Percentiles rank a stretch among this genome's conserved stretches.
Conservation (phyloP, 2,113 vertebrate species). For the Anser brachyrhynchus region DNA sequence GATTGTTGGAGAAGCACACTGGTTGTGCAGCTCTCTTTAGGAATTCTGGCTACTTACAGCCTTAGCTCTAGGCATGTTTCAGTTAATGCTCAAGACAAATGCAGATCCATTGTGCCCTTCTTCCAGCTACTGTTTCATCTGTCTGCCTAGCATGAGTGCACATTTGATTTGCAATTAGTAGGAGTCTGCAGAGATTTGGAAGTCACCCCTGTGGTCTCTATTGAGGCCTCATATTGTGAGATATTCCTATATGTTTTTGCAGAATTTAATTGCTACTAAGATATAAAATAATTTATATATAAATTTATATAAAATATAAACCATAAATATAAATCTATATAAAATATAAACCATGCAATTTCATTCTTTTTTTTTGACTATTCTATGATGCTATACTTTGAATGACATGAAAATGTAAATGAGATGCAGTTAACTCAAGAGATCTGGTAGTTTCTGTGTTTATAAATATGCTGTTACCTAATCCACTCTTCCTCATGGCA, state of each 20-base stretch:
- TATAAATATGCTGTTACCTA: background rate
- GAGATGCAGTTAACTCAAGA: conserved; percentile 13
- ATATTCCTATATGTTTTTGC: background rate
- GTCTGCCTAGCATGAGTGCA: conserved; percentile 51
- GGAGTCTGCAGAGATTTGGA: conserved; percentile 30
- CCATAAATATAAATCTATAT: too few relatives aligned
- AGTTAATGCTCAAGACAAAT: conserved; percentile 39
- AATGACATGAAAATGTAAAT: background rate
- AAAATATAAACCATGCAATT: background rate
- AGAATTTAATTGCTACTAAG: background rate
- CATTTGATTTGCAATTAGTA: conserved; percentile 49
- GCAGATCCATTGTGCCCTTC: conserved; percentile 22
- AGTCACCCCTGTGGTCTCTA: conserved; percentile 34
- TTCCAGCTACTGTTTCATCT: conserved; percentile 23
- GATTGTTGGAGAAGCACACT: background rate
- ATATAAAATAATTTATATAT: background rate
- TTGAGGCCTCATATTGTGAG: background rate
- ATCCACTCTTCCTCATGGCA: background rate
- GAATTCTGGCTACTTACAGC: conserved; percentile 38
- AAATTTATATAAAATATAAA: too few relatives aligned
- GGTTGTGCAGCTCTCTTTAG: background rate
- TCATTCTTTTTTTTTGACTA: background rate
- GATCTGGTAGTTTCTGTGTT: background rate
- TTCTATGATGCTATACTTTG: background rate
- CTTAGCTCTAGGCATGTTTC: conserved; percentile 15